Conservation (phyloP, 2,113 vertebrate species). For the Promerops cafer region DNA sequence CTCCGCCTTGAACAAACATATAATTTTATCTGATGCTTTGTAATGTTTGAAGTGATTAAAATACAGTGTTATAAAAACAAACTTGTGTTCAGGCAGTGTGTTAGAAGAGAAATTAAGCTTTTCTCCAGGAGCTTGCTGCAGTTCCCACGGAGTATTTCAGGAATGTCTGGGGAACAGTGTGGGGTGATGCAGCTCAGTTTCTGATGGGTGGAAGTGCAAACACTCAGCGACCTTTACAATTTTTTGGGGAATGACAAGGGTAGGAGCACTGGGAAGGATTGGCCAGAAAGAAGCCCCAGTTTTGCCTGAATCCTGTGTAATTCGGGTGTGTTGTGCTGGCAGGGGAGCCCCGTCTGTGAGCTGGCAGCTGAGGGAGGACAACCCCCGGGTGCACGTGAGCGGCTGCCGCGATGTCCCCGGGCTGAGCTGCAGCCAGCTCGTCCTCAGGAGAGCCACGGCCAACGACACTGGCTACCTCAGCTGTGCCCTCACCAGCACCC, state of each 20-base stretch:
- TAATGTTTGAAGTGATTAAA: slow-evolving; percentile 4
- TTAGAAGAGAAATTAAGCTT: neutral
- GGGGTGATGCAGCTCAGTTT: neutral
- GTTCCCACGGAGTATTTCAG: neutral
- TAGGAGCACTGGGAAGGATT: neutral
- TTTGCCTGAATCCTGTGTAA: neutral
- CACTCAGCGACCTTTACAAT: neutral
- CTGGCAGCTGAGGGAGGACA: slow-evolving; percentile 69
- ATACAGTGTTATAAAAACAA: neutral
- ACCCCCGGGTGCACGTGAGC: slow-evolving; percentile 36
- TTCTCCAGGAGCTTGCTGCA: neutral
- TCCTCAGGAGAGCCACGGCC: slow-evolving; percentile 50
- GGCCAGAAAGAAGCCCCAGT: neutral
- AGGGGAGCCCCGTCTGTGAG: slow-evolving; percentile 71
- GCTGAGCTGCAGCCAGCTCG: slow-evolving; percentile 72
- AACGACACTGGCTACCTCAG: slow-evolving; percentile 77
- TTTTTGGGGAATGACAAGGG: neutral
- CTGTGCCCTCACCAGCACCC: slow-evolving; percentile 57
- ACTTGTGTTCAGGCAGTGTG: neutral
- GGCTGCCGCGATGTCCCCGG: slow-evolving; percentile 41
- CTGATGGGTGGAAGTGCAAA: neutral
- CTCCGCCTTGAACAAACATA: neutral
- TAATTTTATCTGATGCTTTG: neutral
- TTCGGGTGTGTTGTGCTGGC: neutral
- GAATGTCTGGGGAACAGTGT: neutral